A percentile compares a stretch with the other conserved stretches of the same genome.
phyloP scores from a whole-genome alignment of 30 jellyfish, hydroid and myxozoan genomes.

The Morbakka virulenta region DNA sequence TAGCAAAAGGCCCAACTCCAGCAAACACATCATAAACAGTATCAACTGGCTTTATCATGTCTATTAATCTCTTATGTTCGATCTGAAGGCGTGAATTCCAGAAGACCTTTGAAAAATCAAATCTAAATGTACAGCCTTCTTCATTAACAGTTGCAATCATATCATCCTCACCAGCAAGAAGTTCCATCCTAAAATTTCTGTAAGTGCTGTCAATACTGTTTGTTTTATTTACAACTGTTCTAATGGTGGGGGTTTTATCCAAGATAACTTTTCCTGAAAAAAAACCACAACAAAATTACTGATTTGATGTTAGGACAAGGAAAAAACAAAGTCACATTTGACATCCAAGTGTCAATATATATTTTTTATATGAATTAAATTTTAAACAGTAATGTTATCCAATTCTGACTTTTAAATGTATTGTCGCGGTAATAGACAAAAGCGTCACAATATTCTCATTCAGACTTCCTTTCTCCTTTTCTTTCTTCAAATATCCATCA shows the following conservation, averaged over 20 bases:
- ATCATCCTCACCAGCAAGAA: constrained; percentile 86
- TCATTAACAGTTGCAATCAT: constrained; percentile 77
- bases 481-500: no score
- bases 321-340: no score
- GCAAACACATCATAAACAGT: constrained; percentile 95
- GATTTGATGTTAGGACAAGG: no score
- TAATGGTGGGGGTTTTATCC: constrained; percentile 81
- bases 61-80: constrained; percentile 77
- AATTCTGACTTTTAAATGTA: no score
- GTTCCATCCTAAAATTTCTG: constrained; percentile 86
- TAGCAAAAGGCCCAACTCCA: constrained; percentile 99
- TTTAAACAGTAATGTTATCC: no score
- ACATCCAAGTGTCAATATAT: no score
- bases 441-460: no score
- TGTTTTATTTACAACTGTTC: constrained; percentile 95
- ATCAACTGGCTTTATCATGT: constrained; percentile 50
- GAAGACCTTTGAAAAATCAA: constrained; percentile 89
- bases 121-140: constrained; percentile 84
- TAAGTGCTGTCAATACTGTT: constrained; percentile 79
- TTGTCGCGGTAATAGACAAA: no score
- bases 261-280: constrained; percentile 80
- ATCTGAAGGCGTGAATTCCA: constrained; percentile 97
- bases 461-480: no score
- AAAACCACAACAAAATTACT: neutral
- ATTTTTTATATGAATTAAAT: no score